Base-by-base conservation (phyloP, 1,140 invertebrate genomes). In the Drosophila dunni region DNA sequence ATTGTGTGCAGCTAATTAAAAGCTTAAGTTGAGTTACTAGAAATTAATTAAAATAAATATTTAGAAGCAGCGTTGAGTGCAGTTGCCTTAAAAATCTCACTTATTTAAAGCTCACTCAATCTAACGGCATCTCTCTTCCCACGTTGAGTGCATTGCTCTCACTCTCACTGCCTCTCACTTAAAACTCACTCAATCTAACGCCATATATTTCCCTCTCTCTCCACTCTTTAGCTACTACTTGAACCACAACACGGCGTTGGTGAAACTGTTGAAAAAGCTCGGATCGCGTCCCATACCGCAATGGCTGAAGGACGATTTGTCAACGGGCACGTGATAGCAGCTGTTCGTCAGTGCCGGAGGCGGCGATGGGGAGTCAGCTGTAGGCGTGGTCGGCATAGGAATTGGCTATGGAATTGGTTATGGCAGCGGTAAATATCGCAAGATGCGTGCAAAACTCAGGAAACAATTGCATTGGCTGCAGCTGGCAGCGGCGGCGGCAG, bases 261-360 rank as follows among this genome's bases (percentile, higher is more conserved):
- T 98, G 38, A 99, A 99, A 92, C 93, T 99, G 50, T 93, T 99
- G 40, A 96, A 97, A 86, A 94, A 97, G 78, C 94, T 98, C 67
- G 96, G 97, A 64, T 95, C 95, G 58, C 94, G 96, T 33, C 95
- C 95, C 54, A 96, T 98, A 74, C 98, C 98, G 9, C 95, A 96
- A 86, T 99, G 98, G 98, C 93, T 99, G 63, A 97, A 98, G 93
- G 96, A 98, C 79, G 98, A 98, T 91, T 94, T 99, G 34, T 94
- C 93, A 29, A 92, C 91, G 79, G 83, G 80, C 58, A 92, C 91
- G 85, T 92, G 91, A 92, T 92, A 85, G 74, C 84, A 90, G 75
- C 85, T 89, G 42, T 72, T 73, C 45, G 62, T 42, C 36, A 65
- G 45, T 20, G 70, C 33, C 13, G 51, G 9, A 4, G 33, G 4